Percentiles rank a stretch among this genome's conserved stretches.
Evolutionary conservation across 2,797 vertebrate species (phyloP).

Genomic region (Austrolebias charrua): DNA sequence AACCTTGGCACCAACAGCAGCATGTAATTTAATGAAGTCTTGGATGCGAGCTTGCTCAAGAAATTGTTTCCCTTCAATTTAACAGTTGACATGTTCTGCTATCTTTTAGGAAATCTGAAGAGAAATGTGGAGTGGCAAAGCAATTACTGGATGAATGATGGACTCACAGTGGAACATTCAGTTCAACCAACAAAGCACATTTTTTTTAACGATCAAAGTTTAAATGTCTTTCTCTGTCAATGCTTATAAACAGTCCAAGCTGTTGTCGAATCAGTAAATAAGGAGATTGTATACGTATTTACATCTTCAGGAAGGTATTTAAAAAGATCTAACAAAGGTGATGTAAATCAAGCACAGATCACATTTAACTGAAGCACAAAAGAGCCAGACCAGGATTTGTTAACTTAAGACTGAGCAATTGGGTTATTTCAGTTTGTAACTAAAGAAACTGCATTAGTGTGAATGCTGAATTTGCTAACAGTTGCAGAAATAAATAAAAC

Average conservation of each 20-base stretch:
- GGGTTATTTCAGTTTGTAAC: not conserved
- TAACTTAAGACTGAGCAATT: not conserved
- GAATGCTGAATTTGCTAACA: no score
- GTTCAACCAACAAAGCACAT: constrained; percentile 39
- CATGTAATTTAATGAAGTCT: constrained; percentile 49
- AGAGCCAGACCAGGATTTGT: not conserved
- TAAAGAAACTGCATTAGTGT: no score
- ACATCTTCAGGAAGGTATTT: not conserved
- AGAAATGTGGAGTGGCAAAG: constrained; percentile 47
- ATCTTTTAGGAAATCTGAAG: constrained; percentile 42
- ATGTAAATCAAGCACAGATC: not conserved
- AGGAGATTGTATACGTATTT: not conserved
- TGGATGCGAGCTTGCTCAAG: constrained; percentile 24
- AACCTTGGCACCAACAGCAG: constrained; percentile 27
- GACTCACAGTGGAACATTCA: constrained; percentile 25
- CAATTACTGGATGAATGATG: constrained; percentile 58
- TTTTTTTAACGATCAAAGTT: constrained; percentile 38
- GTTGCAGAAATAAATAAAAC: no score
- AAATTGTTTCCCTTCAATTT: constrained; percentile 45
- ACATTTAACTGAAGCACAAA: not conserved
- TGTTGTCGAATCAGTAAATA: not conserved
- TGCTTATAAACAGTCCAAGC: not conserved
- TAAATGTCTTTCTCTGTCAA: constrained; percentile 13
- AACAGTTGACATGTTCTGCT: constrained; percentile 49
- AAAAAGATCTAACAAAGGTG: not conserved